Percentiles rank a stretch among this genome's conserved stretches.
Conservation (phyloP, 2,888 invertebrate species). For the Trissolcus japonicus region DNA sequence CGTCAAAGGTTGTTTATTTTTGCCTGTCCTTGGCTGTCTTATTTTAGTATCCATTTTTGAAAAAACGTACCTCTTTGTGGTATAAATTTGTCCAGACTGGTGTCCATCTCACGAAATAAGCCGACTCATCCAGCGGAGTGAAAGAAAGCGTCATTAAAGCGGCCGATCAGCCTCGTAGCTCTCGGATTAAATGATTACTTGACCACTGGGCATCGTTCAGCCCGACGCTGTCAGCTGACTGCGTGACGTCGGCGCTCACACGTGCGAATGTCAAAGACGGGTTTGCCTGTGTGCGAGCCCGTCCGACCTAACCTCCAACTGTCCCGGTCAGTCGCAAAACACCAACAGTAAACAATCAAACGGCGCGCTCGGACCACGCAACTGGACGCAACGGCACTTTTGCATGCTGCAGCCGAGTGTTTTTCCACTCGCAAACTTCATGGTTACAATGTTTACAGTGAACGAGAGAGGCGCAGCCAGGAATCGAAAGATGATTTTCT, state of each 20-base stretch:
- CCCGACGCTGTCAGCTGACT: constrained; percentile 46
- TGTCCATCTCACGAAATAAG: constrained; percentile 23
- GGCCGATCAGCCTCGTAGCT: constrained; percentile 9
- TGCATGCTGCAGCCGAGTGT: no score
- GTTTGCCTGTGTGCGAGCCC: constrained; percentile 5
- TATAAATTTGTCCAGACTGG: constrained; percentile 26
- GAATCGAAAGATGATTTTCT: background rate
- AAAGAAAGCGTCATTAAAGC: constrained; percentile 27
- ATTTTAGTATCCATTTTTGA: background rate
- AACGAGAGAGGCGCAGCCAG: background rate
- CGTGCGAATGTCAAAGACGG: constrained; percentile 14
- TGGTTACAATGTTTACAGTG: no score
- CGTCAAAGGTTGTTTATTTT: no score
- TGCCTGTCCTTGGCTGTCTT: no score
- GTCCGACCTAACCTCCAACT: constrained; percentile 23
- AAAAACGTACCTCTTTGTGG: constrained; percentile 25
- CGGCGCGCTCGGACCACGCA: no score
- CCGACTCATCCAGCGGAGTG: constrained; percentile 16
- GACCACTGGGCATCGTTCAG: constrained; percentile 45
- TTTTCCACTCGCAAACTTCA: no score
- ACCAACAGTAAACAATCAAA: constrained; percentile 1
- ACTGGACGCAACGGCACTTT: no score
- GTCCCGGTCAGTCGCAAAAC: background rate
- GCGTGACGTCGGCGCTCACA: constrained; percentile 32
- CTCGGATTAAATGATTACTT: constrained; percentile 44